Evolutionary conservation across 2,888 invertebrate species (phyloP), one percentile per base, ranked within the genome.

Genomic region (Myopa testacea): DNA sequence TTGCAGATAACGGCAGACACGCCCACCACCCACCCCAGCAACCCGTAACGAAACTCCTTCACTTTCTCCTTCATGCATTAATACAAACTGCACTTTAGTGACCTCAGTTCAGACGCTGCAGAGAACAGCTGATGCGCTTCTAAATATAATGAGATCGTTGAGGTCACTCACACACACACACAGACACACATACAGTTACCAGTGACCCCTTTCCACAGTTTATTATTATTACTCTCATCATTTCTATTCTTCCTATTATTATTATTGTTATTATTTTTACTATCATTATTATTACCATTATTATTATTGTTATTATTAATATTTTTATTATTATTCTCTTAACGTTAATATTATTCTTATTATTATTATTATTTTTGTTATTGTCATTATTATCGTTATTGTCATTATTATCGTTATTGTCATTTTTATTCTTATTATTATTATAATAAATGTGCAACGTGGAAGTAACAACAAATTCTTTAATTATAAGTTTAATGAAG

Each of bases 51-150:
- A 14, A 58, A 58, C 14, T 8, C 8, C 58, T 5, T n/a, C 14
- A 10, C 14, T n/a, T n/a, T 6, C 16, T 58, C 14, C 58, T 58
- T 5, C 34, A 37, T 60, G 60, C 58, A 72, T 71, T 71, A 71
- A 71, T 58, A 72, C 58, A 60, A 72, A 72, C 71, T 72, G 71
- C 60, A 60, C 38, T 72, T 60, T 19, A 60, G 58, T 72, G 71
- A 60, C 50, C 55, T 70, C 70, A 55, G 34, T 70, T 52, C 55
- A 34, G 34, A 8, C 16, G 37, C 16, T 65, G 65, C 37, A 26
- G 26, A 19, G 70, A 55, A 55, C 70, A 70, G 52, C 70, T 55
- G 70, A 70, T 70, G 70, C 16, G 34, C 40, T 67, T 40, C 40
- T 16, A 40, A 45, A 10, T 10, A 10, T 45, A 1, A 45, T 45